Evolutionary conservation across 2,888 invertebrate species (phyloP), one percentile per base, ranked within the genome.

Genomic region (Aquatica leii): DNA sequence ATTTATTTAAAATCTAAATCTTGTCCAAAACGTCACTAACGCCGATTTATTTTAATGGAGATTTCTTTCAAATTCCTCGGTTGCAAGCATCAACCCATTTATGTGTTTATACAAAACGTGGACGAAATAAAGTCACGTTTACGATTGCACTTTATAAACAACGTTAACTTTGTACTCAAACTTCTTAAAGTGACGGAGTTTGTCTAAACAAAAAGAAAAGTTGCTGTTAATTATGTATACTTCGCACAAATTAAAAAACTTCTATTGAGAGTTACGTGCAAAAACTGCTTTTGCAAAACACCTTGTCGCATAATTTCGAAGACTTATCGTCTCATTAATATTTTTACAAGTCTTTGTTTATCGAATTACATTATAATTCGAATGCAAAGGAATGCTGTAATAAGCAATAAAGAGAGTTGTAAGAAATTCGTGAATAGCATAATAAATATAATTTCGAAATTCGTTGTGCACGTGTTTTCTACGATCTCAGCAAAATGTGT

Each of bases 161-260:
- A 48, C 37, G 61, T 55, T 54, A 62, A 62, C 62, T 62, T 57
- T 57, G 62, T 48, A 62, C 62, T 62, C 46, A 43, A 52, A 57
- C 56, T 61, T 53, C 17, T 24, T 51, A 37, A 37, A 37, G 37
- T 46, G 37, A 14, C 24, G 6, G 6, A 24, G 24, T 24, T 24
- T 24, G 4, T 24, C 24, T 24, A 24, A 24, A 6, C 24, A 24
- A 24, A 24, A 24, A 24, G 6, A 2, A 24, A 4, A 4, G 6
- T 24, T 24, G 4, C 11, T 9, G 9, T 40, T 40, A 40, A 40
- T 9, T 34, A 31, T 49, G 18, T 11, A 18, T 49, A n/a, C 21
- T 24, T 49, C 9, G 12, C 6, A 4, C 17, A 21, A 31, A 14
- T 50, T 34, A 50, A 50, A 8, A 15, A n/a, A 14, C 5, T 41